Evolutionary conservation across 2,797 vertebrate species (phyloP).

Genomic region (Phoxinus dragarum): DNA sequence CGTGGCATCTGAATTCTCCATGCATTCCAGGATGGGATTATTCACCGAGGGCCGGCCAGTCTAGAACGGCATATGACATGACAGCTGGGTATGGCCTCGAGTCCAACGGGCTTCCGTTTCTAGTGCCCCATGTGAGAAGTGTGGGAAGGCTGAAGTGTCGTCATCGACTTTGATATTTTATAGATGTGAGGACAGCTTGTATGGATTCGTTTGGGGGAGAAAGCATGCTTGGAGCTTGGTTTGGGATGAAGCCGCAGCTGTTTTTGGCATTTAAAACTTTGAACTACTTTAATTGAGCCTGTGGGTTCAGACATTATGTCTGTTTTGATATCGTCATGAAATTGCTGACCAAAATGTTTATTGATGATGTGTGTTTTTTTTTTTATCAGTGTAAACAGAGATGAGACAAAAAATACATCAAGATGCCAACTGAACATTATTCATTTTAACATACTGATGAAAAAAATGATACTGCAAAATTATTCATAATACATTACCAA

Average conservation of each 20-base stretch:
- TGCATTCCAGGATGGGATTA: constrained; percentile 50
- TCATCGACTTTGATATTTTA: constrained; percentile 52
- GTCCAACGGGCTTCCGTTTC: constrained; percentile 31
- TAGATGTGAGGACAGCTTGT: constrained; percentile 46
- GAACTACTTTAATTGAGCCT: constrained; percentile 1
- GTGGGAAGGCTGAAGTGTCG: constrained; percentile 7
- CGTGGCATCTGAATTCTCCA: constrained; percentile 33
- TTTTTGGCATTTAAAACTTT: constrained; percentile 23
- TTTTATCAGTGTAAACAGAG: too few relatives aligned
- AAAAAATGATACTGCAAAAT: neutral
- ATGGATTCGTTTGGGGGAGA: constrained; percentile 9
- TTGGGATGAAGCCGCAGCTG: constrained; percentile 28
- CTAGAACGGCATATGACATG: constrained; percentile 32
- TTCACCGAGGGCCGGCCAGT: constrained; percentile 1
- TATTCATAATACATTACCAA: neutral
- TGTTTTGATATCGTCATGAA: neutral
- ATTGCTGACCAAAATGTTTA: neutral
- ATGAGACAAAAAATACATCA: neutral
- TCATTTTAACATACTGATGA: neutral
- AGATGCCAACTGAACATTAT: neutral
- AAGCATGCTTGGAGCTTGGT: constrained; percentile 31
- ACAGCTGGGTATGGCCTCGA: constrained; percentile 51
- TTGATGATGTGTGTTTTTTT: neutral
- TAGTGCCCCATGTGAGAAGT: constrained; percentile 24
- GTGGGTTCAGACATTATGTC: neutral